A percentile compares a stretch with the other conserved stretches of the same genome.
Evolutionary conservation across 2,113 vertebrate species (phyloP).

Genomic region (Heloderma charlesbogerti): DNA sequence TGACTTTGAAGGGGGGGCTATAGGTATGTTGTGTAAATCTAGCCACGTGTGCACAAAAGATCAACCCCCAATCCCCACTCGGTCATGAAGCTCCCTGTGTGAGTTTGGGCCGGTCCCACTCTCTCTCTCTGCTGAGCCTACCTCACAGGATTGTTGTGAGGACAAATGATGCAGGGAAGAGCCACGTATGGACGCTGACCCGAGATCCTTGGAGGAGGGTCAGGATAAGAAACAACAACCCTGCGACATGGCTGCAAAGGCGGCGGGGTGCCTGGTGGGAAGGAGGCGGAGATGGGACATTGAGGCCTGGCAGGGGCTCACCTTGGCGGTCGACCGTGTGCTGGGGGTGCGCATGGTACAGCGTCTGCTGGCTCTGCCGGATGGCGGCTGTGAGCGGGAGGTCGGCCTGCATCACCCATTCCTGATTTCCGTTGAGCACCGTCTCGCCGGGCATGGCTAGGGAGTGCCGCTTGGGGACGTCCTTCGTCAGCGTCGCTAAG

Average conservation of each 20-base stretch:
- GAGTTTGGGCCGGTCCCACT: neutral
- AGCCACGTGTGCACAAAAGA: neutral
- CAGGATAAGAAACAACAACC: neutral
- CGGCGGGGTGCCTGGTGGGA: neutral
- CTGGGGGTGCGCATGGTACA: slow-evolving; percentile 90
- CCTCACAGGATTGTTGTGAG: neutral
- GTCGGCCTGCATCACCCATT: slow-evolving; percentile 98
- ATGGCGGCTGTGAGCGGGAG: slow-evolving; percentile 96
- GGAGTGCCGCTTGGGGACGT: slow-evolving; percentile 96
- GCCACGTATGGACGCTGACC: too few relatives aligned
- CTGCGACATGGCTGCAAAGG: neutral
- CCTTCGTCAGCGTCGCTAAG: slow-evolving; percentile 95
- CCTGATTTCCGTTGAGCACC: slow-evolving; percentile 97
- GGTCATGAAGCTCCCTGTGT: neutral
- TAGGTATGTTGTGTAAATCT: neutral
- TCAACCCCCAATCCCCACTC: neutral
- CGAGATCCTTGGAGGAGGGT: neutral
- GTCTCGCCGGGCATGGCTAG: slow-evolving; percentile 95
- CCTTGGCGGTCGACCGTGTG: slow-evolving; percentile 94
- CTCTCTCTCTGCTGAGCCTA: neutral
- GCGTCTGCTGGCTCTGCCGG: slow-evolving; percentile 97
- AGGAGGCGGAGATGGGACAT: neutral
- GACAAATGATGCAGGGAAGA: neutral
- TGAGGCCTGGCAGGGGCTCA: slow-evolving; percentile 60
- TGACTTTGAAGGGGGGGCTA: neutral